Base-by-base conservation (phyloP, 2,888 invertebrate species). In the Phortica magna region DNA sequence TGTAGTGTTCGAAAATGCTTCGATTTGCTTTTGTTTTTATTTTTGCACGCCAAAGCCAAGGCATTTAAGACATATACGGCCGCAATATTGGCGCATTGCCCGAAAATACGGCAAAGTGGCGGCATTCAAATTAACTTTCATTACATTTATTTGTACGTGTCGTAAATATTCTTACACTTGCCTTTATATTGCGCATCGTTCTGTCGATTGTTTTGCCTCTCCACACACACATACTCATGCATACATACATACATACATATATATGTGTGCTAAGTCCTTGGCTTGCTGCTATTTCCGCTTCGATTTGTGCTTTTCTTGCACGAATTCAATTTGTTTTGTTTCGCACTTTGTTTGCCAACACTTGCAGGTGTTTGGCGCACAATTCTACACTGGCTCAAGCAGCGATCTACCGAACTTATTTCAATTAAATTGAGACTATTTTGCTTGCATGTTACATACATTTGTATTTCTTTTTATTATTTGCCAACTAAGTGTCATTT, bases 61-160 rank as follows among this genome's bases (percentile, higher is more conserved):
- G n/a, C 67, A 41, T 67, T 67, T 67, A 67, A 42, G n/a, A 39
- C 41, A 67, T 41, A 67, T 42, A 67, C 42, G 42, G 67, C 67
- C 42, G n/a, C 42, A 67, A 31, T n/a, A n/a, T 67, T 67, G 67
- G 67, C 14, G 22, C 42, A 14, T n/a, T 67, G 67, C 67, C 67
- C 67, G 19, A 67, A 41, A 61, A 19, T 61, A 22, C 22, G 22
- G 61, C 19, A 19, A 39, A 43, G 2, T 68, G 42, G 83, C 80
- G 83, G 82, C 80, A 84, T 85, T 85, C 82, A 85, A 85, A 84
- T 85, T 83, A 84, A 84, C 84, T 85, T 87, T 87, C 85, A 87
- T 85, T 85, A 85, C 81, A 80, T 76, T 85, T 85, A 85, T 85
- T 85, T 85, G 79, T 83, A 78, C 77, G 75, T 73, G 59, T 42